phyloP scores from a whole-genome alignment of 1,140 invertebrate genomes.

The Scaptomyza pallida region DNA sequence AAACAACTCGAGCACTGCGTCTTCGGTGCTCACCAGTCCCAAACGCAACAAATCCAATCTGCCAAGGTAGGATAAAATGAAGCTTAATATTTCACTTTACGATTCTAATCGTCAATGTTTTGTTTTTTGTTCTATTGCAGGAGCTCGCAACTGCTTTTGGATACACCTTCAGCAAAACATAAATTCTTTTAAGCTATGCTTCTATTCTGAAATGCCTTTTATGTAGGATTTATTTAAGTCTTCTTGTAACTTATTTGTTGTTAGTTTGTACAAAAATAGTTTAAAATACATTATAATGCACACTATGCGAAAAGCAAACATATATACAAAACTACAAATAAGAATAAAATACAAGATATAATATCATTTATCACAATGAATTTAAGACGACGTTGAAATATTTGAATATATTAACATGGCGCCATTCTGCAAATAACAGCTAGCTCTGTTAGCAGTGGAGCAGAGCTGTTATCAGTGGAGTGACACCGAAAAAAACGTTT shows the following conservation, averaged over 20 bases:
- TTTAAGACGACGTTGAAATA: background rate
- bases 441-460: slow-evolving; percentile 8
- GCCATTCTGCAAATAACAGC: background rate
- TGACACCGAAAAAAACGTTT: background rate
- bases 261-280: too few relatives aligned
- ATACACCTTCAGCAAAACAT: background rate
- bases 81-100: background rate
- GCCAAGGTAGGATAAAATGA: background rate
- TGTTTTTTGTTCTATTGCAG: background rate
- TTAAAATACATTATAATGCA: too few relatives aligned
- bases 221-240: too few relatives aligned
- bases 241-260: too few relatives aligned
- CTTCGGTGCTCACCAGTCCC: background rate
- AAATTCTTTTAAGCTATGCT: background rate
- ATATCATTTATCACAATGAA: too few relatives aligned
- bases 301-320: too few relatives aligned
- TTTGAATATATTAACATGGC: slow-evolving; percentile 1
- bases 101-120: background rate
- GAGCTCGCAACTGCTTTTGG: background rate
- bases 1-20: background rate
- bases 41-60: background rate
- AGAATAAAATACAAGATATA: too few relatives aligned
- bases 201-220: too few relatives aligned
- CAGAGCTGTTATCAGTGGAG: slow-evolving; percentile 8
- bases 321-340: too few relatives aligned